A percentile compares a stretch with the other conserved stretches of the same genome.
These are phyloP conservation scores for Procambarus clarkii DNA, from an alignment of 1,140 invertebrate genomes.

Conservation along the genomic window DNA sequence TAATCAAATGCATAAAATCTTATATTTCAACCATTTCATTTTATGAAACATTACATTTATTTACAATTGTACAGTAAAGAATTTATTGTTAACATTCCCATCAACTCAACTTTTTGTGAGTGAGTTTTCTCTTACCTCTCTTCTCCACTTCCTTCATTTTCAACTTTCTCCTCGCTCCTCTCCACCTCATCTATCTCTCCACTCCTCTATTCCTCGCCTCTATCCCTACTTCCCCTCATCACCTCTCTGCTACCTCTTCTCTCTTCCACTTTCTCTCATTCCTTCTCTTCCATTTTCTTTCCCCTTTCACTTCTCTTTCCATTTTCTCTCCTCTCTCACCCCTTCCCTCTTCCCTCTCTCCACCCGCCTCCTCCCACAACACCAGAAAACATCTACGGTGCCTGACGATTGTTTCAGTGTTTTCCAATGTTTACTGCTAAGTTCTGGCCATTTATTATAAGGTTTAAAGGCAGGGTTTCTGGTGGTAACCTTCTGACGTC, in stretches of 20 bases:
- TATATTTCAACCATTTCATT: too few relatives aligned
- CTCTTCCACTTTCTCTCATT: background rate
- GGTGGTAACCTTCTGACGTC: background rate
- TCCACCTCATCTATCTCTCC: background rate
- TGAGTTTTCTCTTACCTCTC: background rate
- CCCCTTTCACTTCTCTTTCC: background rate
- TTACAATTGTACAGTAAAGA: too few relatives aligned
- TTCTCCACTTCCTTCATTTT: background rate
- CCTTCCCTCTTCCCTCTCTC: background rate
- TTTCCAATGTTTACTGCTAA: constrained; percentile 9
- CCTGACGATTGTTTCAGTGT: background rate
- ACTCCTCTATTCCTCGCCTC: background rate
- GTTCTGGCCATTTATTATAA: constrained; percentile 2
- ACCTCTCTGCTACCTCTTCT: background rate
- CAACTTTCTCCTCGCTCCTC: background rate
- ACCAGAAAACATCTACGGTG: background rate
- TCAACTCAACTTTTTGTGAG: too few relatives aligned
- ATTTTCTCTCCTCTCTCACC: background rate
- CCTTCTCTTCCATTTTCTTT: background rate
- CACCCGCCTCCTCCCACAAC: background rate
- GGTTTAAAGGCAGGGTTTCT: constrained; percentile 7
- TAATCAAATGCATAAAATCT: too few relatives aligned
- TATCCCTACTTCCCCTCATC: background rate
- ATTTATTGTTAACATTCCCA: too few relatives aligned
- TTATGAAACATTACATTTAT: too few relatives aligned